Conservation (phyloP, 37 sponge, comb jelly and placozoan genomes). For the Chondrosia reniformis region DNA sequence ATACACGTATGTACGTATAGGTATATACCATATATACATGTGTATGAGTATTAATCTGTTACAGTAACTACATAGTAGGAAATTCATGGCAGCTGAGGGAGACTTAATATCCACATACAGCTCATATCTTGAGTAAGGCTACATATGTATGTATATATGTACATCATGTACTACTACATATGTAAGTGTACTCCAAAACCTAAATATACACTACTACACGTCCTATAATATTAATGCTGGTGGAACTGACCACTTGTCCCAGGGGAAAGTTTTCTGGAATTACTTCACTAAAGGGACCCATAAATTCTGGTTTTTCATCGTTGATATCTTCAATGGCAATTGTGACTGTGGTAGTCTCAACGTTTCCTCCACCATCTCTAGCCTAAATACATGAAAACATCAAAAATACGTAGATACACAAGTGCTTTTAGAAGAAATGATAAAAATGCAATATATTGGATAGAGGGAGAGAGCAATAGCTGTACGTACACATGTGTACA, state of each 20-base stretch:
- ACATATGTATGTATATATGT: not conserved
- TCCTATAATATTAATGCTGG: too few relatives aligned
- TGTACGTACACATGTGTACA: too few relatives aligned
- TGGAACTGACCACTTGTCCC: not conserved
- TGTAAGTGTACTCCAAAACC: not conserved
- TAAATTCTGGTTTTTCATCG: not conserved
- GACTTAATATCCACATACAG: too few relatives aligned
- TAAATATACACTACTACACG: not conserved
- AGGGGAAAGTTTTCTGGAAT: constrained; percentile 8
- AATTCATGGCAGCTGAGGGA: too few relatives aligned
- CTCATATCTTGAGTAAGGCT: not conserved
- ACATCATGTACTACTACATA: not conserved
- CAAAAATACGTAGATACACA: too few relatives aligned
- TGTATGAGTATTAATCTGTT: not conserved
- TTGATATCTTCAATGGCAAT: not conserved
- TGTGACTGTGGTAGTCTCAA: not conserved
- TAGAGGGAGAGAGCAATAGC: too few relatives aligned
- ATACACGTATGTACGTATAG: not conserved
- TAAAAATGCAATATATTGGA: too few relatives aligned
- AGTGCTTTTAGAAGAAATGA: too few relatives aligned
- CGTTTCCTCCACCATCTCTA: not conserved
- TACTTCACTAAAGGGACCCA: not conserved
- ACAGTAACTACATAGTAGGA: too few relatives aligned
- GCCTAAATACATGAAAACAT: not conserved
- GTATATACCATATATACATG: not conserved